Evolutionary conservation across 2,888 invertebrate species (phyloP).

Genomic region (Macropis europaea): DNA sequence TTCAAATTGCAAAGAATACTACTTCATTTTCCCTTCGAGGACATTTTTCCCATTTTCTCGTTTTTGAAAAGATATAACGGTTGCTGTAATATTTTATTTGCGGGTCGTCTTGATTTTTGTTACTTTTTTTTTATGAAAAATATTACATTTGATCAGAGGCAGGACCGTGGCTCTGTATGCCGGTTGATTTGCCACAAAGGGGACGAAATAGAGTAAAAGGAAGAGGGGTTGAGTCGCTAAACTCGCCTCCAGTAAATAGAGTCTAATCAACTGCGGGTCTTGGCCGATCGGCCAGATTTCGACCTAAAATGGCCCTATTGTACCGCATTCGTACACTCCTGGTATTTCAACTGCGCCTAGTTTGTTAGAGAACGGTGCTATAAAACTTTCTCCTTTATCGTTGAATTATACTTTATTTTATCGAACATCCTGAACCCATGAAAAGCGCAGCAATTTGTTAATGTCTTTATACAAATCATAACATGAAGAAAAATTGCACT

Average conservation of each 20-base stretch:
- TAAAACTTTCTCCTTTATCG: conserved; percentile 30
- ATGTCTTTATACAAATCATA: too few relatives aligned
- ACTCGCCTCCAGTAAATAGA: conserved; percentile 78
- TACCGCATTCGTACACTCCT: conserved; percentile 39
- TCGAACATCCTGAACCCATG: not conserved
- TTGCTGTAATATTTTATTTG: too few relatives aligned
- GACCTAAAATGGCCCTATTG: conserved; percentile 68
- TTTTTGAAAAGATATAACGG: too few relatives aligned
- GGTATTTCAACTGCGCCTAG: conserved; percentile 36
- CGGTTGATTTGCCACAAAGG: conserved; percentile 79
- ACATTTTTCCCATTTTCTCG: too few relatives aligned
- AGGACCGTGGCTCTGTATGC: conserved; percentile 75
- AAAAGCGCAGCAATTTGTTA: too few relatives aligned
- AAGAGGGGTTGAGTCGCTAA: conserved; percentile 68
- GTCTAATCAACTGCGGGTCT: conserved; percentile 77
- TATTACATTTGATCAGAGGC: conserved; percentile 19
- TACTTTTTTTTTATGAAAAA: not conserved
- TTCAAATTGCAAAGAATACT: too few relatives aligned
- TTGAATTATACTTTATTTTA: not conserved
- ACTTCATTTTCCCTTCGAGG: too few relatives aligned
- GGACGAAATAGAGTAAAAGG: conserved; percentile 71
- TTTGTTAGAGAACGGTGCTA: conserved; percentile 42
- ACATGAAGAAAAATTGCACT: too few relatives aligned
- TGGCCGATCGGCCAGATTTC: conserved; percentile 78
- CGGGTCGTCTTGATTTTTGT: too few relatives aligned